These are phyloP conservation scores for Oxycera nigricornis DNA, from an alignment of 2,888 invertebrate species.

Conservation along the genomic window DNA sequence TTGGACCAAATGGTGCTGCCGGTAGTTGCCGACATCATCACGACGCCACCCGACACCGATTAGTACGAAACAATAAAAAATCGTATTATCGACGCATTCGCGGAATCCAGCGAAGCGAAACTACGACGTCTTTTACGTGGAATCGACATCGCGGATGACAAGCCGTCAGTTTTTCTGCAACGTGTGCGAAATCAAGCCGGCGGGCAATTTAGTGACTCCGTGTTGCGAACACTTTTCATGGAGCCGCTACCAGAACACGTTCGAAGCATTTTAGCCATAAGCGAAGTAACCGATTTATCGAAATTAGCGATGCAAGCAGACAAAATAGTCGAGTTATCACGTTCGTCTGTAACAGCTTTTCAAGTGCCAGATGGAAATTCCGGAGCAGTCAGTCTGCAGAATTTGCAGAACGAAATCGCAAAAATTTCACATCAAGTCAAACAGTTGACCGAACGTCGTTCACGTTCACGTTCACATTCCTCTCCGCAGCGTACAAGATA, in stretches of 20 bases:
- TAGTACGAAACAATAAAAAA: background rate
- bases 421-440: background rate
- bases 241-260: too few species aligned
- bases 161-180: background rate
- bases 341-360: background rate
- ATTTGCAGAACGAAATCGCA: background rate
- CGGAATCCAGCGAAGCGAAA: too few species aligned
- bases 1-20: too few species aligned
- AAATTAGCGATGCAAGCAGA: too few species aligned
- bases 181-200: too few species aligned
- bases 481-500: too few species aligned
- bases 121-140: background rate
- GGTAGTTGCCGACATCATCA: background rate
- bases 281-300: too few species aligned
- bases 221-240: too few species aligned
- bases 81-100: too few species aligned
- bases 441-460: background rate
- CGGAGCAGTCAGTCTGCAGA: background rate
- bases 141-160: background rate
- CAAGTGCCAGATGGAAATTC: background rate
- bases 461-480: too few species aligned
- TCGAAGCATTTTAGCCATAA: too few species aligned
- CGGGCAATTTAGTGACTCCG: too few species aligned
- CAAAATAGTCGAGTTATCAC: background rate
- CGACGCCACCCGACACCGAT: background rate